These are phyloP conservation scores for Agonopterix heracliana DNA, from an alignment of 2,888 invertebrate species.

Conservation along the genomic window DNA sequence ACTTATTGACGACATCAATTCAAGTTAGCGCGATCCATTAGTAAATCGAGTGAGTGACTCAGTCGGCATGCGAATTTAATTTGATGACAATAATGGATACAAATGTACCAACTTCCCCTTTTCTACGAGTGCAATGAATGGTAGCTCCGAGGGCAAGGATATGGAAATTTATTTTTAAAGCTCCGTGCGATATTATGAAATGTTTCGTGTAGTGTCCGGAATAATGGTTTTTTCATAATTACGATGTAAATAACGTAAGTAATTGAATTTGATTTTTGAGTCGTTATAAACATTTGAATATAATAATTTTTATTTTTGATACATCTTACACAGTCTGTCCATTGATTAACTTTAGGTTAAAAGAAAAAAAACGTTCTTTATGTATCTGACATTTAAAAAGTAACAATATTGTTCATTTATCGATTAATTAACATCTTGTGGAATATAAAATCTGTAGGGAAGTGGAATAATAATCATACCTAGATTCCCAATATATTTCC, in stretches of 20 bases:
- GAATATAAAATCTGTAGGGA: no score
- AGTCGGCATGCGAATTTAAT: slow-evolving; percentile 55
- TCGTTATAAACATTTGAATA: no score
- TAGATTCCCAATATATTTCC: no score
- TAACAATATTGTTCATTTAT: no score
- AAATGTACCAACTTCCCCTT: slow-evolving; percentile 39
- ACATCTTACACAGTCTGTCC: no score
- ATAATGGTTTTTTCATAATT: background rate
- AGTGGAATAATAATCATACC: no score
- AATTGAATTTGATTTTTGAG: background rate
- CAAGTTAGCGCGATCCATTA: slow-evolving; percentile 54
- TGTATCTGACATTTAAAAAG: no score
- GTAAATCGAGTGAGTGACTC: slow-evolving; percentile 35
- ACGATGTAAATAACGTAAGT: background rate
- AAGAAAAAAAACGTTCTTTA: no score
- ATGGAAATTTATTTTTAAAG: slow-evolving; percentile 11
- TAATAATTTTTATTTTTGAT: no score
- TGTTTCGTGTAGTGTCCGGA: background rate
- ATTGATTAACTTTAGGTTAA: no score
- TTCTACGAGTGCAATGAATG: slow-evolving; percentile 5
- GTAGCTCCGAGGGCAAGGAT: background rate
- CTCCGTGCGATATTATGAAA: background rate
- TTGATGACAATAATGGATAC: slow-evolving; percentile 55
- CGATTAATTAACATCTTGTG: no score
- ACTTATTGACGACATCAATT: slow-evolving; percentile 31